phyloP scores from a whole-genome alignment of 2,797 vertebrate genomes.

The Phoxinus dragarum region DNA sequence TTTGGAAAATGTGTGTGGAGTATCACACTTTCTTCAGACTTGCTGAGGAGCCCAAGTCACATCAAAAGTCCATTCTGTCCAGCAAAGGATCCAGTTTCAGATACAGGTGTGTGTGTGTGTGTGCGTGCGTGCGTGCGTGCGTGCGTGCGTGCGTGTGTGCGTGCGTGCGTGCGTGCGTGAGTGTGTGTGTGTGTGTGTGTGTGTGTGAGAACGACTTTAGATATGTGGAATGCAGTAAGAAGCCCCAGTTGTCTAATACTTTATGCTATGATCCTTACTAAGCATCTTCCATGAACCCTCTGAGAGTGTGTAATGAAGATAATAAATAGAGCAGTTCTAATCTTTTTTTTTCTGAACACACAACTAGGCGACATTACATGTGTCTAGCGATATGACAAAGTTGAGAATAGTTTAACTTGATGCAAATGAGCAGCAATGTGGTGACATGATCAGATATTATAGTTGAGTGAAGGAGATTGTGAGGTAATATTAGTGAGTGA shows the following conservation, averaged over 20 bases:
- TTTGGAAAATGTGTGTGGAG: constrained; percentile 97
- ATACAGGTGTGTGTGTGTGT: constrained; percentile 83
- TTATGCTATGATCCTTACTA: no score
- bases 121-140: no score
- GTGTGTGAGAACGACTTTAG: neutral
- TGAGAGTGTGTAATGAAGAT: neutral
- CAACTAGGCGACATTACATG: neutral
- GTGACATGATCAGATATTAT: neutral
- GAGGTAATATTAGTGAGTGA: neutral
- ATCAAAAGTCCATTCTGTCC: constrained; percentile 86
- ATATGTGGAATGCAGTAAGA: neutral
- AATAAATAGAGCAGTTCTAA: neutral
- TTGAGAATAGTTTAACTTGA: neutral
- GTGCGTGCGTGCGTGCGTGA: no score
- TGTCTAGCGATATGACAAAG: neutral
- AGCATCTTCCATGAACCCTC: neutral
- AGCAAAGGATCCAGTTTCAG: constrained; percentile 94
- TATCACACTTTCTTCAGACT: constrained; percentile 96
- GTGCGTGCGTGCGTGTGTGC: no score
- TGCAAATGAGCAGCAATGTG: neutral
- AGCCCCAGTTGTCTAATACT: neutral
- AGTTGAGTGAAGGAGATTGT: neutral
- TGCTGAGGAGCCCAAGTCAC: constrained; percentile 86
- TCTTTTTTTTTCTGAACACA: neutral
- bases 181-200: no score